Base-by-base conservation (phyloP, 2,888 invertebrate species). In the Synanthedon tipuliformis region DNA sequence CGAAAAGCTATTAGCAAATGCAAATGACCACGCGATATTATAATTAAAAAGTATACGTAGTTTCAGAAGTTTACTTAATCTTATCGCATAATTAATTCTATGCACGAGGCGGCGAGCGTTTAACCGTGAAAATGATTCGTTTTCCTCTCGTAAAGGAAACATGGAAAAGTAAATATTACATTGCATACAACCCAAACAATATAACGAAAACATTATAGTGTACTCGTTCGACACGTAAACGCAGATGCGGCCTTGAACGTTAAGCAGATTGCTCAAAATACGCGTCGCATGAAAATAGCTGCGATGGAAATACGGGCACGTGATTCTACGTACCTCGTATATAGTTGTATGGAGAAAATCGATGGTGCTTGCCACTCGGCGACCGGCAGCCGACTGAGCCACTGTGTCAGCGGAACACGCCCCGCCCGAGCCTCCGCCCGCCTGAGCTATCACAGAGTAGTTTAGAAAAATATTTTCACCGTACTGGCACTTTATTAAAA, bases 331-430 rank as follows among this genome's bases (percentile, higher is more conserved):
- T 85, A 86, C 86, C 86, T 86, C 78, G 76, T 73, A 79, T 76
- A 78, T 70, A 53, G 50, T 67, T 72, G 78, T 81, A 75, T 78
- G 78, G 70, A 76, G 84, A 82, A 83, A 83, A 85, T 85, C 86
- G 81, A 86, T 86, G 84, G 74, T 84, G 84, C 79, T 85, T 82
- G 82, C 78, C 78, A 85, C 85, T 83, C 80, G 80, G 78, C 83
- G 84, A 79, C 83, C 84, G 81, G 75, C 76, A 77, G 80, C 80
- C 75, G 78, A 88, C 89, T 89, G 89, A 89, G 89, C 88, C 89
- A 89, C 81, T 84, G 81, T 88, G 88, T 88, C 88, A 88, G 83
- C 78, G 68, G 81, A 75, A 76, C 82, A 78, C 82, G 85, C 85
- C 85, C 81, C 81, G 74, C 83, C 81, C 80, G 80, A 78, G 73